Conservation (phyloP, 1,140 invertebrate species). For the Rhysida immarginata region DNA sequence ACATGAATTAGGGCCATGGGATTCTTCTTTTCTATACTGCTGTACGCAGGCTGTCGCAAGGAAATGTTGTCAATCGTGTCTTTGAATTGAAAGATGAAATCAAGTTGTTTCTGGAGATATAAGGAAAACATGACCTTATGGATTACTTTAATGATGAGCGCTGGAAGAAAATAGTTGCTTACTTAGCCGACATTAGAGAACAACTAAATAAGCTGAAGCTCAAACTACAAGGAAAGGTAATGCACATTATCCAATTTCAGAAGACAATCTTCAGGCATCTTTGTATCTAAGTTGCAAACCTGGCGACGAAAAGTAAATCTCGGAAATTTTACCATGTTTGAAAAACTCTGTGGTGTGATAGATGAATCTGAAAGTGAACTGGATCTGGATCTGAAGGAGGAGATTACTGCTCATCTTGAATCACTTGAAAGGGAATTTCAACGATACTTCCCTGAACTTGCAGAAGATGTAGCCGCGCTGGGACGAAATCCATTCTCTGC, state of each 20-base stretch:
- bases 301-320: constrained; percentile 10
- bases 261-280: constrained; percentile 8
- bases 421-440: constrained; percentile 11
- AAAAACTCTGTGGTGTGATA: constrained; percentile 11
- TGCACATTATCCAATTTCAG: constrained; percentile 10
- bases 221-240: constrained; percentile 13
- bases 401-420: constrained; percentile 10
- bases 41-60: constrained; percentile 15
- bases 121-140: constrained; percentile 9
- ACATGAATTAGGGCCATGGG: constrained; percentile 15
- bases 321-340: constrained; percentile 14
- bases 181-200: constrained; percentile 7
- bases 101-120: constrained; percentile 9
- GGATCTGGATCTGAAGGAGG: constrained; percentile 11
- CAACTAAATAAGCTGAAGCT: constrained; percentile 12
- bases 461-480: constrained; percentile 1
- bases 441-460: constrained; percentile 12
- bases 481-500: constrained; percentile 10
- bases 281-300: constrained; percentile 10
- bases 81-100: constrained; percentile 14
- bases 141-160: constrained; percentile 10
- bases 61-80: constrained; percentile 13
- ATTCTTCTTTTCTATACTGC: constrained; percentile 15
- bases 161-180: constrained; percentile 6
- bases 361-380: constrained; percentile 10